Evolutionary conservation across 2,113 vertebrate species (phyloP).

Genomic region (Butorides virescens): DNA sequence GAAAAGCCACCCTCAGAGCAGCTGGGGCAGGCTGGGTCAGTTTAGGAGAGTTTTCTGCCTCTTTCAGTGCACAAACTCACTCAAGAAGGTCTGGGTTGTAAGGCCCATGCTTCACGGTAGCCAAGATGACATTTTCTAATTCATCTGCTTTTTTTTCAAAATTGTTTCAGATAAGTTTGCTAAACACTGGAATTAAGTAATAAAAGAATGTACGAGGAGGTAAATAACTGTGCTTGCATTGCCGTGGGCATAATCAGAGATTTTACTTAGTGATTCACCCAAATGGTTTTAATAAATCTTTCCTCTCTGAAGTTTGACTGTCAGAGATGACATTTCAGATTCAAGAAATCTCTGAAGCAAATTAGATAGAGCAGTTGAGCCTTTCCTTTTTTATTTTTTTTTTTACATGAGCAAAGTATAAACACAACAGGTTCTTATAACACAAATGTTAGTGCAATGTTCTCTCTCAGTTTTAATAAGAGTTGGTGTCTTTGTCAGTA

Average conservation of each 20-base stretch:
- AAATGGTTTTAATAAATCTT: background rate
- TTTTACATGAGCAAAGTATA: background rate
- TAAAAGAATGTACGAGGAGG: background rate
- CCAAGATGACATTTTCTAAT: background rate
- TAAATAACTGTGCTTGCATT: background rate
- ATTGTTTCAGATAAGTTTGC: background rate
- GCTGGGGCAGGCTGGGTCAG: background rate
- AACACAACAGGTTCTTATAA: background rate
- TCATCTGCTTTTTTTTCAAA: background rate
- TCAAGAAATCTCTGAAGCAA: background rate
- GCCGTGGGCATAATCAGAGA: background rate
- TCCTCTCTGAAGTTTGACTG: background rate
- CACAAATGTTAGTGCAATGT: background rate
- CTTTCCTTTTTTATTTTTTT: background rate
- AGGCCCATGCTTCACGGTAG: rapidly evolving
- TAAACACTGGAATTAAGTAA: background rate
- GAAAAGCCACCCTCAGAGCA: background rate
- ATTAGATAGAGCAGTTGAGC: background rate
- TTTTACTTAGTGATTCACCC: background rate
- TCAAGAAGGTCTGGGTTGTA: background rate
- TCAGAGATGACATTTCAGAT: background rate
- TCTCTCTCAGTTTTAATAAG: background rate
- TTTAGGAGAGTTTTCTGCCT: background rate
- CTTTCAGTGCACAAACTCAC: background rate
- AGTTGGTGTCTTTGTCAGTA: background rate